Evolutionary conservation across 2,797 vertebrate species (phyloP).

Genomic region (Micromesistius poutassou): DNA sequence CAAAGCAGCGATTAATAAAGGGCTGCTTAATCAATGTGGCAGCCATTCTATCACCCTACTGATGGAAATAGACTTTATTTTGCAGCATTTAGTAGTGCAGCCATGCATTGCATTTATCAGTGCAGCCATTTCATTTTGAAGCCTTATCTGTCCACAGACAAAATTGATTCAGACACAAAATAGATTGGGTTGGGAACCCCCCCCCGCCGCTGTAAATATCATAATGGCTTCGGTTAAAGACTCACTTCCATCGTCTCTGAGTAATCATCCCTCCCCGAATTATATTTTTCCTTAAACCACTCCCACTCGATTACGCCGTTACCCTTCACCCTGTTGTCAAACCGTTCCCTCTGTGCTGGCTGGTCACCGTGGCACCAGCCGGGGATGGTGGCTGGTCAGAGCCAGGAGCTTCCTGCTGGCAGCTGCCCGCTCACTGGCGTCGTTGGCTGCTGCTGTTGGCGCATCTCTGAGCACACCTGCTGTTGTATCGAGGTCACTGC

Average conservation of each 20-base stretch:
- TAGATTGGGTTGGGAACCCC: neutral
- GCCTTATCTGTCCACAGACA: neutral
- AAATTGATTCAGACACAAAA: neutral
- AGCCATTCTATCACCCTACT: neutral
- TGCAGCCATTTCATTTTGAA: neutral
- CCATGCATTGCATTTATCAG: too few species aligned
- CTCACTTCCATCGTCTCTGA: neutral
- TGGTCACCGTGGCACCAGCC: neutral
- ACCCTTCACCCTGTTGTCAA: neutral
- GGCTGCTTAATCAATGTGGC: neutral
- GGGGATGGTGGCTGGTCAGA: neutral
- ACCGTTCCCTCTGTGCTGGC: neutral
- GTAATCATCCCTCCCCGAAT: neutral
- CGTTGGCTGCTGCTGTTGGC: constrained; percentile 1
- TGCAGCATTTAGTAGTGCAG: too few species aligned
- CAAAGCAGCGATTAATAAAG: neutral
- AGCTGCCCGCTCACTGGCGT: neutral
- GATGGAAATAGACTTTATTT: neutral
- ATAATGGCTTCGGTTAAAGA: neutral
- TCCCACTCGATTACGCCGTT: neutral
- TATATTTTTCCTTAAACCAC: neutral
- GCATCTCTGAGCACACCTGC: constrained; percentile 2
- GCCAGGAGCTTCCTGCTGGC: constrained; percentile 2
- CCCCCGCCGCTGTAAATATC: neutral
- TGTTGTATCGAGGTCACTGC: constrained; percentile 3